Evolutionary conservation across 1,140 invertebrate genomes (phyloP).

Genomic region (Aradophagus sp.): DNA sequence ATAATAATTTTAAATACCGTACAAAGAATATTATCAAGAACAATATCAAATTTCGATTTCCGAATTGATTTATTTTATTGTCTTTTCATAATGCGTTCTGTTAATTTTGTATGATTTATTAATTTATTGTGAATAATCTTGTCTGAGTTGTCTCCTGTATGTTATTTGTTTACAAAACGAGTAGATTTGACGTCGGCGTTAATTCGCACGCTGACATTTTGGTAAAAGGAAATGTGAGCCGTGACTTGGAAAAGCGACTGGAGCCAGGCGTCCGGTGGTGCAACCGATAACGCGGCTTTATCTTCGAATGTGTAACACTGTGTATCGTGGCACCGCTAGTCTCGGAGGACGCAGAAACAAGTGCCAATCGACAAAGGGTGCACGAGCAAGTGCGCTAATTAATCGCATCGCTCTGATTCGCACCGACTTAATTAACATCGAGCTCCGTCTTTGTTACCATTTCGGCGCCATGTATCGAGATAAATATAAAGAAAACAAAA

Average conservation of each 20-base stretch:
- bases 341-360: slow-evolving; percentile 34
- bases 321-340: slow-evolving; percentile 9
- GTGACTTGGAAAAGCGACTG: slow-evolving; percentile 25
- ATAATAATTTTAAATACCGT: too few relatives aligned
- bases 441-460: slow-evolving; percentile 23
- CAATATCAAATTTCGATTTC: too few relatives aligned
- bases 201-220: too few relatives aligned
- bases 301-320: slow-evolving; percentile 18
- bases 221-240: too few relatives aligned
- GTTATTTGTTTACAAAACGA: neutral
- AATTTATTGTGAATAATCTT: too few relatives aligned
- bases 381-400: slow-evolving; percentile 7
- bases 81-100: too few relatives aligned
- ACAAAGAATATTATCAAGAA: too few relatives aligned
- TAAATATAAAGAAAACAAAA: too few relatives aligned
- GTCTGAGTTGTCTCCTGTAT: too few relatives aligned
- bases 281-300: slow-evolving; percentile 28
- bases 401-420: slow-evolving; percentile 22
- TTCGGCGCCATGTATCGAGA: neutral
- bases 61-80: too few relatives aligned
- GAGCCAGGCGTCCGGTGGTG: slow-evolving; percentile 36
- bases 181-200: too few relatives aligned
- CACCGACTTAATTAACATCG: slow-evolving; percentile 23
- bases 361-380: slow-evolving; percentile 27
- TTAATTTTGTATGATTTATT: neutral